Evolutionary conservation across 1,140 invertebrate genomes (phyloP).

Genomic region (Lepidotrigona ventralis): DNA sequence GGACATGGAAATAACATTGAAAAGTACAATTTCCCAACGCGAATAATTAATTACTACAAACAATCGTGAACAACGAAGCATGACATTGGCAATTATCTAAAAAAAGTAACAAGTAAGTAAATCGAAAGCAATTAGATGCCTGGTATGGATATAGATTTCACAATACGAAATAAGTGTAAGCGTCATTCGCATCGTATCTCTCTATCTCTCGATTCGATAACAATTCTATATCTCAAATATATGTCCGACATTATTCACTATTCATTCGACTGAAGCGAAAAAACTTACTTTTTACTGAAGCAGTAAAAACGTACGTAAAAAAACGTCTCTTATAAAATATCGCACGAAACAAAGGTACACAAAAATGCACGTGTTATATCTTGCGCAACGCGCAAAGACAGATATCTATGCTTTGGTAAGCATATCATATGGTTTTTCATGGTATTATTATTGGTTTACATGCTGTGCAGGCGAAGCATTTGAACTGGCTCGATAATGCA

Average conservation of each 20-base stretch:
- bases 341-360: slow-evolving; percentile 68
- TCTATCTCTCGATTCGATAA: slow-evolving; percentile 55
- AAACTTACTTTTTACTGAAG: too few species aligned
- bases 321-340: slow-evolving; percentile 67
- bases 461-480: slow-evolving; percentile 74
- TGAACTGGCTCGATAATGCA: slow-evolving; percentile 67
- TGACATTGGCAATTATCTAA: slow-evolving; percentile 29
- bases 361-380: slow-evolving; percentile 70
- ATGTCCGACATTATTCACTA: too few species aligned
- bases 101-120: too few species aligned
- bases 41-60: slow-evolving; percentile 63
- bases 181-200: slow-evolving; percentile 31
- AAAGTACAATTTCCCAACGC: slow-evolving; percentile 74
- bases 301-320: too few species aligned
- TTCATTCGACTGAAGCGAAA: too few species aligned
- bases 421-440: slow-evolving; percentile 48
- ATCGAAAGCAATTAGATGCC: slow-evolving; percentile 34
- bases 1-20: slow-evolving; percentile 72
- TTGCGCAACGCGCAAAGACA: slow-evolving; percentile 69
- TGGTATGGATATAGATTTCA: slow-evolving; percentile 23
- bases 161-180: slow-evolving; percentile 59
- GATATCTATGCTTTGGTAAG: slow-evolving; percentile 66
- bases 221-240: slow-evolving; percentile 63
- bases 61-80: slow-evolving; percentile 61
- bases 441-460: too few species aligned